phyloP scores from a whole-genome alignment of 2,797 vertebrate species.

The Peromyscus melanophrys region DNA sequence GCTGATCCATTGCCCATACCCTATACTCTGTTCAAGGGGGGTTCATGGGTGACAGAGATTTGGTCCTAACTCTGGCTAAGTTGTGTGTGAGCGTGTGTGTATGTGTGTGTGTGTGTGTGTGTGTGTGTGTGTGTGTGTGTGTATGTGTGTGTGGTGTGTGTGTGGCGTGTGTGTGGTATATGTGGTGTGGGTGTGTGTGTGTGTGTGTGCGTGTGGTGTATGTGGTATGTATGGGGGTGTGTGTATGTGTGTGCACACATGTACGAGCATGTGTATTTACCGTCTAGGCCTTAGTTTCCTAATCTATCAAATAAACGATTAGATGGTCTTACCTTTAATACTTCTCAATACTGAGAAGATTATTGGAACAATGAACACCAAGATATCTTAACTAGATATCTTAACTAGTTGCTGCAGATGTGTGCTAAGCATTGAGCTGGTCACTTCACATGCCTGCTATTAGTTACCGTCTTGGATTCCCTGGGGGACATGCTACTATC shows the following conservation, averaged over 20 bases:
- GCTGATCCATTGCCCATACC: neutral
- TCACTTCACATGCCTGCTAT: neutral
- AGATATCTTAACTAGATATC: constrained; percentile 10
- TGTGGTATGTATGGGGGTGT: neutral
- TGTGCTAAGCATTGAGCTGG: neutral
- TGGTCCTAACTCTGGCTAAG: neutral
- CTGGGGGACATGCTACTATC: neutral
- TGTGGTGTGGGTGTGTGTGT: too few relatives aligned
- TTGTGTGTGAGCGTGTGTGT: neutral
- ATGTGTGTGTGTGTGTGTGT: neutral
- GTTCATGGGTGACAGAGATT: too few relatives aligned
- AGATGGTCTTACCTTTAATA: neutral
- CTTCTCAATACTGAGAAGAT: neutral
- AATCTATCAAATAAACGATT: constrained; percentile 6
- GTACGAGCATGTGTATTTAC: neutral
- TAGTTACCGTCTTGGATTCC: neutral
- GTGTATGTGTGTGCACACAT: neutral
- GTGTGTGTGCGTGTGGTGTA: neutral
- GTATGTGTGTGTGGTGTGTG: neutral
- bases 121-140: neutral
- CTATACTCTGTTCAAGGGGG: too few relatives aligned
- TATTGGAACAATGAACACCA: neutral
- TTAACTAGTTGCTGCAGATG: neutral
- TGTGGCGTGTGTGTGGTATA: neutral
- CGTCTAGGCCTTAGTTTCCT: neutral